A percentile compares a stretch with the other conserved stretches of the same genome.
These are phyloP conservation scores for Dreissena polymorpha DNA, from an alignment of 1,140 invertebrate species.

Conservation along the genomic window DNA sequence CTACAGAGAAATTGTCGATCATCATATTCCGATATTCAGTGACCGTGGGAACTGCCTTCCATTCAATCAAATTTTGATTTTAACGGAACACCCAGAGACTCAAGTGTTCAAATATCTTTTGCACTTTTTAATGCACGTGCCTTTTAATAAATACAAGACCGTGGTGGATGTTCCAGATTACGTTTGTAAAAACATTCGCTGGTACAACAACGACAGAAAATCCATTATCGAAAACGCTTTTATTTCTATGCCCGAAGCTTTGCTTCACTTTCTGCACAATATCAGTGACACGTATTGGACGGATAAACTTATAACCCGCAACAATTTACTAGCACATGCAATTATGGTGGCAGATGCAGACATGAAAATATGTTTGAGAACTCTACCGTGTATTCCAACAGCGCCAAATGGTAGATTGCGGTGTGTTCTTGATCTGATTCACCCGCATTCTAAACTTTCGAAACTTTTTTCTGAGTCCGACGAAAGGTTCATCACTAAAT, in stretches of 20 bases:
- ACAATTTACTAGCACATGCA: constrained; percentile 9
- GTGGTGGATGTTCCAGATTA: constrained; percentile 4
- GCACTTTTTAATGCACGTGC: not conserved
- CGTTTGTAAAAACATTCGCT: not conserved
- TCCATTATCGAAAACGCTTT: not conserved
- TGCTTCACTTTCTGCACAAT: constrained; percentile 22
- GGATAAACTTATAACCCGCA: not conserved
- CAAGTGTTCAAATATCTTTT: constrained; percentile 3
- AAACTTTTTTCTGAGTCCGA: constrained; percentile 24
- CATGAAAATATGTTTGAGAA: not conserved
- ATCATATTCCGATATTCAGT: constrained; percentile 9
- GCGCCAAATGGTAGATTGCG: constrained; percentile 21
- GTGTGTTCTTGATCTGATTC: constrained; percentile 26
- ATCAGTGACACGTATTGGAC: constrained; percentile 15
- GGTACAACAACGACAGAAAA: not conserved
- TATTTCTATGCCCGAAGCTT: constrained; percentile 10
- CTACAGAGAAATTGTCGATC: not conserved
- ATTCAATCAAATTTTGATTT: constrained; percentile 16
- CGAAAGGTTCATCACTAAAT: constrained; percentile 9
- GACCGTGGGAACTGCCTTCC: not conserved
- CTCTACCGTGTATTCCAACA: constrained; percentile 35
- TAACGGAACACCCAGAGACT: not conserved
- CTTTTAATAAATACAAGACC: not conserved
- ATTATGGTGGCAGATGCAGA: not conserved
- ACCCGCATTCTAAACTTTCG: constrained; percentile 16